These are phyloP conservation scores for Macroglossus sobrinus DNA, from an alignment of 2,113 vertebrate genomes.

Conservation along the genomic window DNA sequence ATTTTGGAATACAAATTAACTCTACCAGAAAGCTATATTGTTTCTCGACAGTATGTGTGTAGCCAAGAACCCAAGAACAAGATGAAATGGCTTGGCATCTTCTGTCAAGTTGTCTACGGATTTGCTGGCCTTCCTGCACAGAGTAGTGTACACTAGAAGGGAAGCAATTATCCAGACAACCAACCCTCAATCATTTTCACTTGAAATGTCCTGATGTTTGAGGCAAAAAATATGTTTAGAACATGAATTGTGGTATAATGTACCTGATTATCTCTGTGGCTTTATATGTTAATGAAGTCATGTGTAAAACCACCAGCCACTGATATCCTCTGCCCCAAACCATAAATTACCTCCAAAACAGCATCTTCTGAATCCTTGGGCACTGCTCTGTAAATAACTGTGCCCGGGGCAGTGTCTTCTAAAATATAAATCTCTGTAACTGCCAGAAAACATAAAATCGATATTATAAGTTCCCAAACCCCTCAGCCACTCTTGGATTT, in stretches of 20 bases:
- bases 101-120: neutral
- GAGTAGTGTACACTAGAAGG: neutral
- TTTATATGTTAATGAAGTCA: conserved; percentile 20
- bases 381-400: conserved; percentile 53
- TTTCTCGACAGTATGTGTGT: neutral
- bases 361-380: conserved; percentile 63
- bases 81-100: neutral
- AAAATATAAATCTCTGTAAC: conserved; percentile 70
- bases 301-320: neutral
- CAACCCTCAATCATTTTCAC: neutral
- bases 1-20: neutral
- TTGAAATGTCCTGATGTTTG: neutral
- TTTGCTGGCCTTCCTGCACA: neutral
- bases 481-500: neutral
- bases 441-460: conserved; percentile 33
- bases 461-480: neutral
- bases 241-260: neutral
- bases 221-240: neutral
- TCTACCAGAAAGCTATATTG: neutral
- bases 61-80: neutral
- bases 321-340: neutral
- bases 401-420: conserved; percentile 55
- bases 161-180: neutral
- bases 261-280: neutral
- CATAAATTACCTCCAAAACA: conserved; percentile 68